Evolutionary conservation across 64 coral and sea anemone species (phyloP), one percentile per base, ranked within the genome.

Genomic region (Montipora capricornis): DNA sequence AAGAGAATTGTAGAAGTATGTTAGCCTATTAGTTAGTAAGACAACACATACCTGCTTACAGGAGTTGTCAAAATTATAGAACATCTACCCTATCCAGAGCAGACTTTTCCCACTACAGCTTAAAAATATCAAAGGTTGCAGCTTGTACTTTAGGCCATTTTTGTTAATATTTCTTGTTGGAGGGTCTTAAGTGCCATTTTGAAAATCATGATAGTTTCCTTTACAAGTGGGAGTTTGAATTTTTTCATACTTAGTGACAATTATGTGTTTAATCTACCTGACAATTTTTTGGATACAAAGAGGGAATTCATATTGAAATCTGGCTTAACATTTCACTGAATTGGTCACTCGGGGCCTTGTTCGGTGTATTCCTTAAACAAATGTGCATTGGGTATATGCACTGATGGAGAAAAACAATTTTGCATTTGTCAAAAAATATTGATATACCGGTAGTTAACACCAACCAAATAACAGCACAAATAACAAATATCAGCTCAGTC

Each of bases 241-340:
- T 75, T 75, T 75, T 29, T 75, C 73, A 75, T 75, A 75, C 17
- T 75, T 37, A 75, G 73, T 75, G 68, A 70, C 15, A 3, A 7
- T 70, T 70, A 70, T 7, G 68, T 70, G 68, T 70, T 70, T 70
- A 70, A 70, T 70, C 68, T 70, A 70, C 68, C 68, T 14, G 73
- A 75, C 73, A 75, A 75, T 75, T 75, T 75, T 26, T 75, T 37
- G 20, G 73, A 75, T 75, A 75, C 73, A 26, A 75, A 75, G 73
- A 75, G 73, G 73, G 20, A 75, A 75, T 75, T 75, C 73, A 75
- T 17, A 75, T 75, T 75, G 73, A 75, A 75, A 29, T 75, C 22
- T 75, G 73, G 73, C 73, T 24, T 75, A 75, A 75, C 73, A 75
- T 24, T 75, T 75, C 73, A 75, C 73, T 75, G 73, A 75, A 24